A percentile compares a stretch with the other conserved stretches of the same genome.
These are phyloP conservation scores for Hydriomena furcata DNA, from an alignment of 2,888 invertebrate species.

Conservation along the genomic window DNA sequence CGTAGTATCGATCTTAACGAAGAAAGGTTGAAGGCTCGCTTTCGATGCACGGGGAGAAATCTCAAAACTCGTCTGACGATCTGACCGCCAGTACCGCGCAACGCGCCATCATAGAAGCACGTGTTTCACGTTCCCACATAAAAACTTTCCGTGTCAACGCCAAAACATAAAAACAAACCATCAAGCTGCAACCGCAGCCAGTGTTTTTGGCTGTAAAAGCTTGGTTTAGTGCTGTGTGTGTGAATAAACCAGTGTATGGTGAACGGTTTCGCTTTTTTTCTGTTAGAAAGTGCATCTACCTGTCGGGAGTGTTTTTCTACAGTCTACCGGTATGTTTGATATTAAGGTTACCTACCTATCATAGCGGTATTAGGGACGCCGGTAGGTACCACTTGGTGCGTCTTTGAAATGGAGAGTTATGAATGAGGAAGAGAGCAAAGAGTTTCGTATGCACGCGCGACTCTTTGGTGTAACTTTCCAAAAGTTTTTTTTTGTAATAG, in stretches of 20 bases:
- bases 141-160: conserved; percentile 36
- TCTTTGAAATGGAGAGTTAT: conserved; percentile 16
- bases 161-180: conserved; percentile 33
- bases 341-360: conserved; percentile 46
- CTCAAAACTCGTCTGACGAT: conserved; percentile 62
- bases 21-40: conserved; percentile 78
- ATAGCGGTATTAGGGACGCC: conserved; percentile 61
- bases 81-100: conserved; percentile 55
- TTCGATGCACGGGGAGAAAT: conserved; percentile 83
- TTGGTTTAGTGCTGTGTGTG: conserved; percentile 37
- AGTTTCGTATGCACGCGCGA: conserved; percentile 9
- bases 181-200: conserved; percentile 3
- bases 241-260: conserved; percentile 38
- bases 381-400: conserved; percentile 24
- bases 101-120: conserved; percentile 49
- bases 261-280: conserved; percentile 46
- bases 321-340: conserved; percentile 60
- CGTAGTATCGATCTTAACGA: conserved; percentile 58
- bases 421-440: conserved; percentile 12
- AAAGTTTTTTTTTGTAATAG: conserved; percentile 12
- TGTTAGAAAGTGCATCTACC: conserved; percentile 61
- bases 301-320: conserved; percentile 60
- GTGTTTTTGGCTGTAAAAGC: conserved; percentile 7
- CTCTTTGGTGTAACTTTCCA: conserved; percentile 12
- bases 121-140: conserved; percentile 33